These are phyloP conservation scores for Trilocha varians DNA, from an alignment of 2,888 invertebrate genomes.

Conservation along the genomic window DNA sequence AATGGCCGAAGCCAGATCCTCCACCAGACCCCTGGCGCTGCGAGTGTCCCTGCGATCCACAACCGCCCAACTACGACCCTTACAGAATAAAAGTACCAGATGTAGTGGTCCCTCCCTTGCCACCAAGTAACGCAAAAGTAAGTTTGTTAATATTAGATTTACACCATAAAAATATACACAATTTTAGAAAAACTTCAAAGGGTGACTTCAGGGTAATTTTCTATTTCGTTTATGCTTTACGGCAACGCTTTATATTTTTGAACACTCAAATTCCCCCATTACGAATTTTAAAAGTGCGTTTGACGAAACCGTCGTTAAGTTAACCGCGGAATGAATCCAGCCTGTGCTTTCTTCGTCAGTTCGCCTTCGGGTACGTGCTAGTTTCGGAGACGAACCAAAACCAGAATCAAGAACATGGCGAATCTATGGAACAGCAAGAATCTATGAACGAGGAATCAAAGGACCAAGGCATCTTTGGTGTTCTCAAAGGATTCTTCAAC, in stretches of 20 bases:
- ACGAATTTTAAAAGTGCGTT: slow-evolving; percentile 50
- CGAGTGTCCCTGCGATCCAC: slow-evolving; percentile 40
- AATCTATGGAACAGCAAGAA: slow-evolving; percentile 11
- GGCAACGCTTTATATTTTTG: no score
- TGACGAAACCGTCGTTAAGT: slow-evolving; percentile 54
- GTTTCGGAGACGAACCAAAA: slow-evolving; percentile 12
- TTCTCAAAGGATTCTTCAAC: slow-evolving; percentile 42
- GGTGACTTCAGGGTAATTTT: no score
- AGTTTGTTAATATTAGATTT: no score
- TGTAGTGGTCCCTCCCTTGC: slow-evolving; percentile 48
- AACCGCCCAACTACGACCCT: slow-evolving; percentile 54
- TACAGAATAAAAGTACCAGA: slow-evolving; percentile 59
- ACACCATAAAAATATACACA: no score
- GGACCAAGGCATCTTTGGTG: slow-evolving; percentile 32
- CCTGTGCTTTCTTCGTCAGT: slow-evolving; percentile 68
- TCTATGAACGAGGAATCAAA: slow-evolving; percentile 20
- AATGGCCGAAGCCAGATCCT: slow-evolving; percentile 43
- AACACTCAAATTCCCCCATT: no score
- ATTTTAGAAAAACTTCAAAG: no score
- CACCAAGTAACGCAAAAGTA: slow-evolving; percentile 56
- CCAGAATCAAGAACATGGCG: slow-evolving; percentile 9
- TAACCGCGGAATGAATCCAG: slow-evolving; percentile 57
- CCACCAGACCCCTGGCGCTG: slow-evolving; percentile 37
- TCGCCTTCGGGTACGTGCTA: slow-evolving; percentile 39
- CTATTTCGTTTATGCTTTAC: no score